Conservation (phyloP, 2,888 invertebrate species). For the Agrilus cyanescens region DNA sequence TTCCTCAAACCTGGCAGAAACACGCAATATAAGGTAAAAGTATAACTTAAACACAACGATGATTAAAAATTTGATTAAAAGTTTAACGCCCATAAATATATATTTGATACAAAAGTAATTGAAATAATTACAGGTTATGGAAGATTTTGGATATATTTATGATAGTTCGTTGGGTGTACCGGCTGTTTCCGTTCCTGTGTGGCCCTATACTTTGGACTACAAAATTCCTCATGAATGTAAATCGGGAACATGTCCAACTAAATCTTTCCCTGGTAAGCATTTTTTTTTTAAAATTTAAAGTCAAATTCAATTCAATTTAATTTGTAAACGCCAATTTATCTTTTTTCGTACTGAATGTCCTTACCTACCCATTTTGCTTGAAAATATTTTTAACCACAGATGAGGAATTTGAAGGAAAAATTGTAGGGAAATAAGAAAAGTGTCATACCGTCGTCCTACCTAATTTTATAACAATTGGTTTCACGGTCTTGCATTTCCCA, state of each 20-base stretch:
- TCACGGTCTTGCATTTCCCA: too few relatives aligned
- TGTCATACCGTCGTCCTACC: too few relatives aligned
- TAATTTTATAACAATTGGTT: too few relatives aligned
- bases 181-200: conserved; percentile 65
- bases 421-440: too few relatives aligned
- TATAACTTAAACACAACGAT: not conserved
- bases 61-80: not conserved
- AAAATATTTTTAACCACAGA: too few relatives aligned
- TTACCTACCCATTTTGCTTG: too few relatives aligned
- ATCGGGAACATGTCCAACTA: conserved; percentile 82
- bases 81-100: too few relatives aligned
- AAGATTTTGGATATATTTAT: conserved; percentile 86
- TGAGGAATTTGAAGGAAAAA: too few relatives aligned
- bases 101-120: not conserved
- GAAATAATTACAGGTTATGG: conserved; percentile 53
- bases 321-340: not conserved
- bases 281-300: not conserved
- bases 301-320: not conserved
- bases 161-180: conserved; percentile 87
- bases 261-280: conserved; percentile 66
- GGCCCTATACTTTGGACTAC: conserved; percentile 92
- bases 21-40: conserved; percentile 80
- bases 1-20: conserved; percentile 87
- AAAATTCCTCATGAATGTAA: conserved; percentile 90
- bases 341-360: not conserved